Base-by-base conservation (phyloP, 2,888 invertebrate genomes). In the Malthinus flaveolus region DNA sequence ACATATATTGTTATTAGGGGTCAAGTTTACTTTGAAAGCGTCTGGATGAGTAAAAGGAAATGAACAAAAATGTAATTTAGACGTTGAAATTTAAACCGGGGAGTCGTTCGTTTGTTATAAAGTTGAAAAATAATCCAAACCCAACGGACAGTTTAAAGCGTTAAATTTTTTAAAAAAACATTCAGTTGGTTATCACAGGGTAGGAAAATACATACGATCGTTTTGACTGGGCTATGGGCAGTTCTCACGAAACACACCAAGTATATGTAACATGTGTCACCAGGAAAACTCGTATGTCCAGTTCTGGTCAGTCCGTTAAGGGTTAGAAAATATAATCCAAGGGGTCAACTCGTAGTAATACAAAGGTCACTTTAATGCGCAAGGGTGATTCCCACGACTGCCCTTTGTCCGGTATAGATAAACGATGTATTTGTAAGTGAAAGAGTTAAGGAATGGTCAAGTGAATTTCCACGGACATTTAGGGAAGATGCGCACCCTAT, bases 251-350 rank as follows among this genome's bases (percentile, higher is more conserved):
- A n/a, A n/a, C n/a, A n/a, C n/a, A n/a, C 56, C 49, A 44, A 42
- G 49, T 23, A 23, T 23, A 23, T 59, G 36, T 56, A 59, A 47
- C 59, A 59, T 53, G 56, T 60, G 56, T 62, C 56, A 50, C 59
- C 56, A 60, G 50, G 33, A 47, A 34, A 62, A 62, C 63, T 64
- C 61, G 75, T 71, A 73, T 73, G 75, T 75, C 75, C 75, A 75
- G 75, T 75, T 73, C 67, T 74, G 75, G 75, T 74, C 75, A 75
- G 75, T 75, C 73, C 73, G 75, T 75, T 74, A 73, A 68, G 73
- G 73, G 73, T 70, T 68, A 70, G 67, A 53, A 52, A 53, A 62
- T 59, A 46, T 36, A 39, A 59, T 60, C 59, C 54, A 59, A 60
- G 60, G 62, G 66, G 66, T 66, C 65, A 66, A 60, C 67, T 69